phyloP scores from a whole-genome alignment of 2,888 invertebrate genomes.

The Yponomeuta evonymella region DNA sequence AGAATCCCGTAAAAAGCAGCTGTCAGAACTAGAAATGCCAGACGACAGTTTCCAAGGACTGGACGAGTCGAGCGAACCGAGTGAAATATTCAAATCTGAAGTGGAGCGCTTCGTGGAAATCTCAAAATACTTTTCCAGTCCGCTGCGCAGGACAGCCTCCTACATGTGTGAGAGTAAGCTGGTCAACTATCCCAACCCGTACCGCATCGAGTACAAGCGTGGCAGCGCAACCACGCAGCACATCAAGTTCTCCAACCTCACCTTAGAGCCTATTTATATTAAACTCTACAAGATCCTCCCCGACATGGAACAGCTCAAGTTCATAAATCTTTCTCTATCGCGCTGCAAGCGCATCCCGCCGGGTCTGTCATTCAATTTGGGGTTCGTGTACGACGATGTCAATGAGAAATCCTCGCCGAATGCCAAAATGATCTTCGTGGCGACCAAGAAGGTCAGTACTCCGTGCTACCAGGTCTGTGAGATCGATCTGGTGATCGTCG shows the following conservation, averaged over 20 bases:
- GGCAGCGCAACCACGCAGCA: slow-evolving; percentile 49
- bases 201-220: slow-evolving; percentile 50
- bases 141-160: slow-evolving; percentile 56
- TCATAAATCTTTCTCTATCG: slow-evolving; percentile 51
- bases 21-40: neutral
- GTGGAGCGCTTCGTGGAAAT: slow-evolving; percentile 60
- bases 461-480: slow-evolving; percentile 67
- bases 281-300: slow-evolving; percentile 57
- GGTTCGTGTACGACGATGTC: slow-evolving; percentile 56
- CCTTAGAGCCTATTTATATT: slow-evolving; percentile 56
- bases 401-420: slow-evolving; percentile 47
- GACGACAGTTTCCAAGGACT: neutral
- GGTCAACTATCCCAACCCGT: slow-evolving; percentile 52
- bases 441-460: slow-evolving; percentile 56
- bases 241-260: slow-evolving; percentile 55
- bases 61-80: slow-evolving; percentile 13
- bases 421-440: slow-evolving; percentile 58
- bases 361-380: slow-evolving; percentile 54
- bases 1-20: neutral
- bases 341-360: slow-evolving; percentile 59
- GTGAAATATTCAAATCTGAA: slow-evolving; percentile 45
- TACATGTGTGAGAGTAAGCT: slow-evolving; percentile 56
- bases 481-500: slow-evolving; percentile 46
- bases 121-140: slow-evolving; percentile 62
- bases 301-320: slow-evolving; percentile 58